Evolutionary conservation across 2,797 vertebrate genomes (phyloP).

Genomic region (Thamnophis elegans): DNA sequence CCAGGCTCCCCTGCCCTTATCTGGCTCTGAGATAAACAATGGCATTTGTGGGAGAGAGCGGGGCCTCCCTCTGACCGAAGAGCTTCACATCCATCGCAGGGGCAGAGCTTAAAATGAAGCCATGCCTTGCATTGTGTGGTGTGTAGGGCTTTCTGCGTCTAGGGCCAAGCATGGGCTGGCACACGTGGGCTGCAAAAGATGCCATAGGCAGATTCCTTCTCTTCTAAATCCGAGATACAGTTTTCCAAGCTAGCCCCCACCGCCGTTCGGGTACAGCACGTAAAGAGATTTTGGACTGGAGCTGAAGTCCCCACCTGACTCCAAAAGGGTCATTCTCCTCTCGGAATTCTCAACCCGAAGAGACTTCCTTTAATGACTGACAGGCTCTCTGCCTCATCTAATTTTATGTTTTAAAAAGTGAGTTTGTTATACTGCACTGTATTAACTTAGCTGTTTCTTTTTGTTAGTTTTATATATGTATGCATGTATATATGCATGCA

Average conservation of each 20-base stretch:
- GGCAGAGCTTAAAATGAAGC: background rate
- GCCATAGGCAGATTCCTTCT: constrained; percentile 5
- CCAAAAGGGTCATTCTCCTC: background rate
- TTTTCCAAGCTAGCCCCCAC: background rate
- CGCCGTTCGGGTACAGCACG: background rate
- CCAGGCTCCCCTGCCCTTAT: constrained; percentile 17
- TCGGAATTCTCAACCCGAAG: background rate
- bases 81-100: background rate
- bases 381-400: background rate
- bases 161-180: background rate
- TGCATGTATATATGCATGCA: too few species aligned
- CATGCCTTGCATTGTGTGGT: background rate
- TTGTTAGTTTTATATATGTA: too few species aligned
- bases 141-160: background rate
- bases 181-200: background rate
- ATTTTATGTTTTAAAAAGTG: background rate
- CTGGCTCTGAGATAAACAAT: constrained; percentile 25
- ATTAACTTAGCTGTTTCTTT: too few species aligned
- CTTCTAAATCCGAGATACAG: background rate
- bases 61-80: background rate
- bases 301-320: background rate
- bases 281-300: constrained; percentile 1
- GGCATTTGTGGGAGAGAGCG: constrained; percentile 20
- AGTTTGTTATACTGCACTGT: too few species aligned
- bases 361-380: background rate